Conservation (phyloP, 1,140 invertebrate genomes). For the Periplaneta americana region DNA sequence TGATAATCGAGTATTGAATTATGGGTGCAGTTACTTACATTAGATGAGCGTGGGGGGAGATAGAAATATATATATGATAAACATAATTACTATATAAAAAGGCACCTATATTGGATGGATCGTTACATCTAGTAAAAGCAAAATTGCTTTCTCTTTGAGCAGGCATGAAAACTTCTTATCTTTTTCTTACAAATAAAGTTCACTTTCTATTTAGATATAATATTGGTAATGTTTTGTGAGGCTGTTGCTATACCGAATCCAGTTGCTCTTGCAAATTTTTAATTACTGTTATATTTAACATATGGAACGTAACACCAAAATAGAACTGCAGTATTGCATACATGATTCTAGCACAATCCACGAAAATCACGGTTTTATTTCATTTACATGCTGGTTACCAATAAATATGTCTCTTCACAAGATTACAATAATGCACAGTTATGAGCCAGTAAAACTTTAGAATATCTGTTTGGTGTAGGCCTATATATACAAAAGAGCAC, state of each 20-base stretch:
- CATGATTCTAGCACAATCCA: no score
- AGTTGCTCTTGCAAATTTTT: not conserved
- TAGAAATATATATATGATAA: not conserved
- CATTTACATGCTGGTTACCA: no score
- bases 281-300: not conserved
- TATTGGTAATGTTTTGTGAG: not conserved
- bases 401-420: no score
- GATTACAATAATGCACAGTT: no score
- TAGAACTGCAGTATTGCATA: not conserved
- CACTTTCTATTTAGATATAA: not conserved
- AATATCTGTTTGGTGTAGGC: no score
- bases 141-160: conserved; percentile 2
- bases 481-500: no score
- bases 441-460: no score
- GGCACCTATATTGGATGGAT: conserved; percentile 5
- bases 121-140: not conserved
- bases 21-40: not conserved
- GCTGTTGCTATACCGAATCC: not conserved
- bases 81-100: not conserved
- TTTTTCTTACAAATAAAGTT: not conserved
- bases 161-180: not conserved
- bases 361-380: no score
- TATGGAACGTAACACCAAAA: not conserved
- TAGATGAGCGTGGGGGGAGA: not conserved
- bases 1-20: not conserved